Evolutionary conservation across 1,140 invertebrate species (phyloP), one percentile per base, ranked within the genome.

Genomic region (Artemia franciscana): DNA sequence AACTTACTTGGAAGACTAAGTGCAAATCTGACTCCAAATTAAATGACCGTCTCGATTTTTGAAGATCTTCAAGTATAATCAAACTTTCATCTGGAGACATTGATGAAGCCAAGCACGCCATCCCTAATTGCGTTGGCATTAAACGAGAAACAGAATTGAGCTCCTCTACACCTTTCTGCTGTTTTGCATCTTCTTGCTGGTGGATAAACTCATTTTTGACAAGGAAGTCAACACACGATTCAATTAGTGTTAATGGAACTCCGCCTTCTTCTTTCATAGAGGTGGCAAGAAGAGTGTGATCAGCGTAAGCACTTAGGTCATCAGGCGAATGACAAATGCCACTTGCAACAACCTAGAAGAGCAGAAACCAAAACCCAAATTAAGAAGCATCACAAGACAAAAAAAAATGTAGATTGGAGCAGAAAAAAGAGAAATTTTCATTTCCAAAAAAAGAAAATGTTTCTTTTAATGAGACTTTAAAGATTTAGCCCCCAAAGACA

Each of bases 11-110:
- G 74, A 97, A 98, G 58, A 98, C 81, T 27, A 97, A 79, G 74
- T 98, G 95, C 0, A 98, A 77, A 70, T 98, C 93, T 67, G 84
- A 90, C 69, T 96, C 91, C 5, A 98, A 74, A 0, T 92, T 90
- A 72, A 98, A 86, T 68, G 84, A 87, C 68, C 84, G 82, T 56
- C 91, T 76, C 0, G 93, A 91, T 73, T 84, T 86, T 70, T 91
- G 82, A n/a, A 98, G 71, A 72, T 97, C 93, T 67, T 82, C 80
- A 69, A 96, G 89, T 21, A 97, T 77, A 26, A 82, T 78, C 3
- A 95, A 74, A 2, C 88, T 91, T 71, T 97, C 91, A 71, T 86
- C 85, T 0, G 93, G 93, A 18, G 90, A 83, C 71, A 98, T 80
- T 0, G 91, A 89, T 1, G 93, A 93, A 58, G 88, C 83, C 21